Evolutionary conservation across 1,140 invertebrate genomes (phyloP), one percentile per base, ranked within the genome.

Genomic region (Sinella curviseta): DNA sequence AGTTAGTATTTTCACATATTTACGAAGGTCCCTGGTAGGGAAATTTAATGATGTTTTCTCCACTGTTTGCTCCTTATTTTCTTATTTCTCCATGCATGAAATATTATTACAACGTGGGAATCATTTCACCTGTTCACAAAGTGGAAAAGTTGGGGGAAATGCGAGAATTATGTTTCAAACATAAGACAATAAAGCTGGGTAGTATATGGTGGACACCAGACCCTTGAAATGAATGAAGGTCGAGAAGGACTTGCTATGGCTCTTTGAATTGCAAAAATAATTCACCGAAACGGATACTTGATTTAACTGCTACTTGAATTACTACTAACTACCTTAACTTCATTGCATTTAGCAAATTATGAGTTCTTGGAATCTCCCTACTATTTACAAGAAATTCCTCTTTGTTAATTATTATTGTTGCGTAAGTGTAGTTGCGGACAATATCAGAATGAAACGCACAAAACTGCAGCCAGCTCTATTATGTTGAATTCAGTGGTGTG

Each of bases 91-190:
- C 35, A 30, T 31, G 55, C 78, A 67, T 79, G 74, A 79, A 54
- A 79, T 35, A 67, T 76, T 79, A 79, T 79, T 79, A 79, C 48
- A 34, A 31, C 30, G 78, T 79, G 78, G 34, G 78, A 79, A 79
- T 16, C 14, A 34, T 31, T 79, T 76, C 78, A 79, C 78, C 74
- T 79, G 78, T 30, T 60, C 14, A 12, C 39, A 48, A 48, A 8
- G 20, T 48, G 8, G 20, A 20, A 48, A 48, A 48, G 20, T 20
- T 12, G 39, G 20, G 39, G 20, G 39, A 20, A 48, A 48, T 8
- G 20, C 20, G 20, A 48, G 39, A 48, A 48, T 48, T 48, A 48
- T 20, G 8, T 48, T 12, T 20, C 39, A 48, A 8, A 20, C 20
- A 48, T 20, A 48, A 48, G 39, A n/a, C n/a, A n/a, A n/a, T 20